Conservation (phyloP, 1,140 invertebrate species). For the Ptiloglossa arizonensis region DNA sequence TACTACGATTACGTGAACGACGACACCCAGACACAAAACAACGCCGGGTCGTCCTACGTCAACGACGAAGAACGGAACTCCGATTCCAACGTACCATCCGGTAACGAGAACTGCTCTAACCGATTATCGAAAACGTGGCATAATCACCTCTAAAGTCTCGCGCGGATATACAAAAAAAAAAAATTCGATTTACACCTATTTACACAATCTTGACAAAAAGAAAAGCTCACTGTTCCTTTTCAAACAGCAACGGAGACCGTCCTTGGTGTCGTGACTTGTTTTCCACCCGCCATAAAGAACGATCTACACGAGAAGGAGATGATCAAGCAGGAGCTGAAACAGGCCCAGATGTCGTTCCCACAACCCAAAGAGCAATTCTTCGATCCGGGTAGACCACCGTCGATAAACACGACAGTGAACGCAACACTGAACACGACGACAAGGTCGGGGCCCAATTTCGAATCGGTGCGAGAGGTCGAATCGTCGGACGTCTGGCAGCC, state of each 20-base stretch:
- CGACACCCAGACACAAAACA: slow-evolving; percentile 24
- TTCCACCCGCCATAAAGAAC: slow-evolving; percentile 29
- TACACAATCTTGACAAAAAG: too few relatives aligned
- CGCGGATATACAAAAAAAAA: too few relatives aligned
- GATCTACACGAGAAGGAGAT: slow-evolving; percentile 54
- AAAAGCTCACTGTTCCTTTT: background rate
- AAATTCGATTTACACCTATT: too few relatives aligned
- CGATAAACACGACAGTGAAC: slow-evolving; percentile 7
- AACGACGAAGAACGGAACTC: slow-evolving; percentile 14
- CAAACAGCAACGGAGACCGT: background rate
- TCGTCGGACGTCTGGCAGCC: background rate
- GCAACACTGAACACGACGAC: background rate
- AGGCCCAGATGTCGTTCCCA: slow-evolving; percentile 33
- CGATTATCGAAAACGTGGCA: slow-evolving; percentile 3
- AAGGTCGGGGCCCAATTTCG: background rate
- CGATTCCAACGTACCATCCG: slow-evolving; percentile 8
- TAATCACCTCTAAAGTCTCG: background rate
- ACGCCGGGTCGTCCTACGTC: background rate
- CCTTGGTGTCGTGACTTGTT: background rate
- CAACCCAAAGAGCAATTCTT: slow-evolving; percentile 61
- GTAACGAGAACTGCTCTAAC: slow-evolving; percentile 20
- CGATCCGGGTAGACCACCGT: background rate
- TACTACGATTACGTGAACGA: slow-evolving; percentile 72
- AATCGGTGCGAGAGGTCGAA: background rate
- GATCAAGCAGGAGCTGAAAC: slow-evolving; percentile 33